Conservation (phyloP, 53 echinoderm and acorn worm species). For the Patiria pectinifera region DNA sequence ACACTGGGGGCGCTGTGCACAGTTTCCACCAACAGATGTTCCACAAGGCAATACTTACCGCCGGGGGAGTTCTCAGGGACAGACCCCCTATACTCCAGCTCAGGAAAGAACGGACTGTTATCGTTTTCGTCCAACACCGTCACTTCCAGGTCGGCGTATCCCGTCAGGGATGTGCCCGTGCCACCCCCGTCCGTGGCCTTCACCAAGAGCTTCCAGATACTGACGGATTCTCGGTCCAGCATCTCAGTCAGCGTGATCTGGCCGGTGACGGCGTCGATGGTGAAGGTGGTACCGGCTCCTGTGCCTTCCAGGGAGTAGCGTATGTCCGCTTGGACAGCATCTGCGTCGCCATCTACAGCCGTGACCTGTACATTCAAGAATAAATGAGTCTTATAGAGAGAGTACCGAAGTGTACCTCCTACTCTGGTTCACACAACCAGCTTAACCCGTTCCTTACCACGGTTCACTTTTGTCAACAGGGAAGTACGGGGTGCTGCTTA, state of each 20-base stretch:
- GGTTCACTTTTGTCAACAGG: no score
- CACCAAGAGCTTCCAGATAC: slow-evolving; percentile 64
- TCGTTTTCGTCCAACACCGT: slow-evolving; percentile 83
- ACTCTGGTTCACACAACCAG: no score
- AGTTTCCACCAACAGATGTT: no score
- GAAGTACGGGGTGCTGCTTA: no score
- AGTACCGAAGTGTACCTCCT: neutral
- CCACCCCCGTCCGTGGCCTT: slow-evolving; percentile 68
- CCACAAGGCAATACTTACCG: slow-evolving; percentile 47
- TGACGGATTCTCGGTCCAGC: slow-evolving; percentile 77
- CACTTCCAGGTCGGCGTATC: slow-evolving; percentile 75
- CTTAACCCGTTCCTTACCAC: no score
- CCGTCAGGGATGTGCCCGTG: slow-evolving; percentile 45
- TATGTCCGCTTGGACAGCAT: slow-evolving; percentile 51
- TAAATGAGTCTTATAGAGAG: neutral
- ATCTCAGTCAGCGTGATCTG: slow-evolving; percentile 51
- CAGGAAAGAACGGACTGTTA: slow-evolving; percentile 76
- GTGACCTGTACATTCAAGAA: slow-evolving; percentile 66
- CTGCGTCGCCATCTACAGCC: slow-evolving; percentile 81
- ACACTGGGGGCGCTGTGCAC: no score
- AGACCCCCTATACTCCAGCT: slow-evolving; percentile 74
- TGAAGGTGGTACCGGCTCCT: slow-evolving; percentile 70
- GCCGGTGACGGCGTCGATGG: slow-evolving; percentile 64
- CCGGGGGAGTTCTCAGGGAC: slow-evolving; percentile 66
- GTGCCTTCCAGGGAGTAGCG: slow-evolving; percentile 78